Conservation (phyloP, 2,113 vertebrate species). For the Megalops atlanticus region DNA sequence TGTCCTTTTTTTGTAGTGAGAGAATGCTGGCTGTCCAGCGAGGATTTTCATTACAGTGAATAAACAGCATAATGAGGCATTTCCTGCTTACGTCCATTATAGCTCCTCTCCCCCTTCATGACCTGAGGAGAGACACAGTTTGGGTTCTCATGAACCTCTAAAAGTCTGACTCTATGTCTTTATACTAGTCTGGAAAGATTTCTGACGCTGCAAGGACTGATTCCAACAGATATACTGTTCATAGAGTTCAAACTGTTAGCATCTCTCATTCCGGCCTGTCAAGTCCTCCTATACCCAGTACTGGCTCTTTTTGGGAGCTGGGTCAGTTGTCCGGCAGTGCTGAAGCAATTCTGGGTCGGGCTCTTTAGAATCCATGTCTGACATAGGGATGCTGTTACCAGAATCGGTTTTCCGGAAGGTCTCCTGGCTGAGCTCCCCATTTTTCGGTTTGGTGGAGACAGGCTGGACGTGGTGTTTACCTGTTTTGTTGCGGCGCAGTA, state of each 20-base stretch:
- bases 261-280: conserved; percentile 36
- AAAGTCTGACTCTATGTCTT: conserved; percentile 29
- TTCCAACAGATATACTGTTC: conserved; percentile 43
- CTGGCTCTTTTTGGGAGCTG: conserved; percentile 90
- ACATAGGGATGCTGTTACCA: conserved; percentile 85
- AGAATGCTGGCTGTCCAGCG: conserved; percentile 46
- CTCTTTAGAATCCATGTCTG: conserved; percentile 74
- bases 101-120: conserved; percentile 50
- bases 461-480: conserved; percentile 92
- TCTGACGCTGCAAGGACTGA: conserved; percentile 63
- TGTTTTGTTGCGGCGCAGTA: conserved; percentile 92
- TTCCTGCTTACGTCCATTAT: conserved; percentile 28
- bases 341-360: conserved; percentile 86
- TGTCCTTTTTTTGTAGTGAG: neutral
- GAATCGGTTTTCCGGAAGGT: conserved; percentile 92
- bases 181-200: conserved; percentile 52
- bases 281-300: conserved; percentile 87
- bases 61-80: conserved; percentile 49
- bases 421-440: conserved; percentile 78
- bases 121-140: conserved; percentile 66
- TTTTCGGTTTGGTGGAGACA: conserved; percentile 82
- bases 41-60: conserved; percentile 58
- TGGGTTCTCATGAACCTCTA: conserved; percentile 45
- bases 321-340: conserved; percentile 90
- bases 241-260: conserved; percentile 44